phyloP scores from a whole-genome alignment of 1,140 invertebrate genomes.

The Brachionus asplanchnoidis region DNA sequence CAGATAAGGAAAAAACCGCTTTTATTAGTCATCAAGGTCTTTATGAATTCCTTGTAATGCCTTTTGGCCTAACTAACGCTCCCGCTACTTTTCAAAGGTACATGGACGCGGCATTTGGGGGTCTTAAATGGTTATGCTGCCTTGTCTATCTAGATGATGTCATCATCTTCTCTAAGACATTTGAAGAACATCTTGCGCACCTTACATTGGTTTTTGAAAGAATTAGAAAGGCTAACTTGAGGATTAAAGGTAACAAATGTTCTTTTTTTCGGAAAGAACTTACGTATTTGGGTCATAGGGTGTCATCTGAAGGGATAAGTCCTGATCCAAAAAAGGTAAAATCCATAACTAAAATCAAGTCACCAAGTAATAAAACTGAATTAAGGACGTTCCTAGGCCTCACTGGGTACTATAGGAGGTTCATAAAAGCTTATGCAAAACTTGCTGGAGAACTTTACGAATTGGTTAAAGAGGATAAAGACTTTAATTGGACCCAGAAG shows the following conservation, averaged over 20 bases:
- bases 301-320: slow-evolving; percentile 45
- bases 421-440: slow-evolving; percentile 51
- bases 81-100: too few species aligned
- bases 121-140: too few species aligned
- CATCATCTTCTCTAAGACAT: background rate
- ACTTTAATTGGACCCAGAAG: background rate
- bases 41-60: too few species aligned
- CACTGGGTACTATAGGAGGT: slow-evolving; percentile 52
- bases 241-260: background rate
- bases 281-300: slow-evolving; percentile 43
- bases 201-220: too few species aligned
- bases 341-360: background rate
- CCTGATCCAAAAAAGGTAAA: slow-evolving; percentile 49
- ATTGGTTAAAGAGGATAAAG: slow-evolving; percentile 50
- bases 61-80: too few species aligned
- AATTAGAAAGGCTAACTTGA: too few species aligned
- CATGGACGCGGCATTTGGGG: too few species aligned
- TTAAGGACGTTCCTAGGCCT: slow-evolving; percentile 55
- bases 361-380: background rate
- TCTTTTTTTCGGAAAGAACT: background rate
- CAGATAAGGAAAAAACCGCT: too few species aligned
- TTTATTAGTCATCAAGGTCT: too few species aligned
- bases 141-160: background rate
- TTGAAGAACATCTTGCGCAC: background rate
- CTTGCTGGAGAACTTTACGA: slow-evolving; percentile 50